Evolutionary conservation across 2,888 invertebrate genomes (phyloP).

Genomic region (Trichogramma evanescens): DNA sequence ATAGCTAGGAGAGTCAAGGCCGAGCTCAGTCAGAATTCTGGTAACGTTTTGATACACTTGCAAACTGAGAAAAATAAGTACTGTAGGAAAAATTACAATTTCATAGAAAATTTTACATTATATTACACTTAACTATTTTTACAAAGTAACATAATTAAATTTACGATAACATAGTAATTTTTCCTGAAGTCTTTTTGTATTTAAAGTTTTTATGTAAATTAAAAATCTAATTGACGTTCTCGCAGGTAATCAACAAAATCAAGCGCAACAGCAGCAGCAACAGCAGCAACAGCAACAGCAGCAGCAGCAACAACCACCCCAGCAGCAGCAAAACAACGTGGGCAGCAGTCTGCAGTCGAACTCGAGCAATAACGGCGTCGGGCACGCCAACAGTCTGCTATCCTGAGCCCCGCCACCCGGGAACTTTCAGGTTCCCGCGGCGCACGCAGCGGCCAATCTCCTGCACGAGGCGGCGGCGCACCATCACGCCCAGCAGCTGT

Average conservation of each 20-base stretch:
- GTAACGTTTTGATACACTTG: slow-evolving; percentile 26
- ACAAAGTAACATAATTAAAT: not conserved
- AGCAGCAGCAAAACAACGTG: not conserved
- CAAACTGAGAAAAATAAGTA: too few species aligned
- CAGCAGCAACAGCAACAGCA: slow-evolving; percentile 38
- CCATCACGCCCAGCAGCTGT: slow-evolving; percentile 31
- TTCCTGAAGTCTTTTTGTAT: too few species aligned
- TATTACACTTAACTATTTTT: not conserved
- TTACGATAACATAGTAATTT: not conserved
- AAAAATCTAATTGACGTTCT: not conserved
- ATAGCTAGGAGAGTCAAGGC: slow-evolving; percentile 71
- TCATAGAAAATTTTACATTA: not conserved
- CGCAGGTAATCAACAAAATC: slow-evolving; percentile 41
- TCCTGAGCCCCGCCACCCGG: slow-evolving; percentile 50
- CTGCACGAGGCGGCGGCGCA: slow-evolving; percentile 35
- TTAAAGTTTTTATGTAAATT: too few species aligned
- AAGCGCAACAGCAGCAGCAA: slow-evolving; percentile 37
- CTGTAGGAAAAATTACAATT: not conserved
- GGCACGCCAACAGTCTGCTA: slow-evolving; percentile 43
- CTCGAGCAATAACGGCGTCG: slow-evolving; percentile 34
- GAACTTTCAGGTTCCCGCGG: slow-evolving; percentile 47
- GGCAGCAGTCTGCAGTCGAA: slow-evolving; percentile 4
- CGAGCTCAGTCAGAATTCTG: slow-evolving; percentile 67
- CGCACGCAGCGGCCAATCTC: slow-evolving; percentile 36
- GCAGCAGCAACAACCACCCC: slow-evolving; percentile 38